Percentiles rank a stretch among this genome's conserved stretches.
These are phyloP conservation scores for Stomatorhinus ivindoensis DNA, from an alignment of 2,113 vertebrate genomes.

Conservation along the genomic window DNA sequence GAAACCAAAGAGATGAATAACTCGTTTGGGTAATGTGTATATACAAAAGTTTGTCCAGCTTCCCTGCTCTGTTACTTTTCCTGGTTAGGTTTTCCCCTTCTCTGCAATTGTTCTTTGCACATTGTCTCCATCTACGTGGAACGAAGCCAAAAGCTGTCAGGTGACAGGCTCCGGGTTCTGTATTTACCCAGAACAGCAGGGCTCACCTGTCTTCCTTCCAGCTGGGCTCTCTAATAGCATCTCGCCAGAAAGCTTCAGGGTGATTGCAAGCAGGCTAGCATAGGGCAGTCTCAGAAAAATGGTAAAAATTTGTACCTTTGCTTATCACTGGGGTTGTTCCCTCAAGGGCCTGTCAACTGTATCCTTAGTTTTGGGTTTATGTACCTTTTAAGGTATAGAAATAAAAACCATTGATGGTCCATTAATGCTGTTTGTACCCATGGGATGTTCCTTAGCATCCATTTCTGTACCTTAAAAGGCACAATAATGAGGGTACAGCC, in stretches of 20 bases:
- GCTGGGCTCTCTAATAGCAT: constrained; percentile 29
- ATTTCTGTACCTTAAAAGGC: no score
- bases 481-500: no score
- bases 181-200: constrained; percentile 22
- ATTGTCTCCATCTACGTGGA: constrained; percentile 28
- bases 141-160: constrained; percentile 24
- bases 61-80: background rate
- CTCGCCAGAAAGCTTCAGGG: background rate
- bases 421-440: no score
- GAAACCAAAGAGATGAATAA: background rate
- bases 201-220: constrained; percentile 38
- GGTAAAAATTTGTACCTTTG: no score
- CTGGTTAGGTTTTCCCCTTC: constrained; percentile 24
- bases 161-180: background rate
- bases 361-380: no score
- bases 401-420: no score
- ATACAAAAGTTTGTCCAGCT: background rate
- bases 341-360: no score
- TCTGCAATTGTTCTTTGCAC: constrained; percentile 16
- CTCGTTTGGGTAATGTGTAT: background rate
- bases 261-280: background rate
- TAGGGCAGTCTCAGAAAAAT: no score
- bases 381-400: no score
- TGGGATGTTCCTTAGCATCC: no score
- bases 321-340: no score